Percentiles rank a stretch among this genome's conserved stretches.
phyloP scores from a whole-genome alignment of 2,888 invertebrate genomes.

The Conops quadrifasciatus region DNA sequence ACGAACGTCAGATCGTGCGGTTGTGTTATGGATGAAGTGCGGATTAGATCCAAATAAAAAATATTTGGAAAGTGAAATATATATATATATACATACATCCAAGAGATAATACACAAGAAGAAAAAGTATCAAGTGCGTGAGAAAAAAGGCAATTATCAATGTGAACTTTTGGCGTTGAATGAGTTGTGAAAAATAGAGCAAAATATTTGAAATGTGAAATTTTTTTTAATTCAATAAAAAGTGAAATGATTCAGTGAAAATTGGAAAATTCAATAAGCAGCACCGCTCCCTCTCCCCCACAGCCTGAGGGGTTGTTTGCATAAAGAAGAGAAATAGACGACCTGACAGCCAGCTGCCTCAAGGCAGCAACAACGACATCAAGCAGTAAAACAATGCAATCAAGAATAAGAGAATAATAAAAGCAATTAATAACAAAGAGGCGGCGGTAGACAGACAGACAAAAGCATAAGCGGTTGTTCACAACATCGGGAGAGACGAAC shows the following conservation, averaged over 20 bases:
- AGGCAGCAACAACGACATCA: constrained; percentile 2
- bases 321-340: too few relatives aligned
- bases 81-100: too few relatives aligned
- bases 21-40: constrained; percentile 1
- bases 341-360: not conserved
- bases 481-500: too few relatives aligned
- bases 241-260: constrained; percentile 12
- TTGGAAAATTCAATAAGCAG: constrained; percentile 32
- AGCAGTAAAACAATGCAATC: not conserved
- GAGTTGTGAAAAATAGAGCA: not conserved
- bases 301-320: too few relatives aligned
- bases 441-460: not conserved
- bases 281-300: too few relatives aligned
- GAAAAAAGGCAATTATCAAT: not conserved
- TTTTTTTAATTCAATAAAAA: not conserved
- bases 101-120: too few relatives aligned
- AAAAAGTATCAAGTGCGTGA: not conserved
- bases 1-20: constrained; percentile 4
- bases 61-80: not conserved
- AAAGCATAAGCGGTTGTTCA: too few relatives aligned
- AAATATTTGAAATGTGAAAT: not conserved
- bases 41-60: not conserved
- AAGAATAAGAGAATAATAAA: constrained; percentile 16
- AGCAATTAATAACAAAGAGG: constrained; percentile 1
- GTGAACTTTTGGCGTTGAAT: not conserved